A percentile compares a stretch with the other conserved stretches of the same genome.
Conservation (phyloP, 2,113 vertebrate genomes). For the Heterochromis multidens region DNA sequence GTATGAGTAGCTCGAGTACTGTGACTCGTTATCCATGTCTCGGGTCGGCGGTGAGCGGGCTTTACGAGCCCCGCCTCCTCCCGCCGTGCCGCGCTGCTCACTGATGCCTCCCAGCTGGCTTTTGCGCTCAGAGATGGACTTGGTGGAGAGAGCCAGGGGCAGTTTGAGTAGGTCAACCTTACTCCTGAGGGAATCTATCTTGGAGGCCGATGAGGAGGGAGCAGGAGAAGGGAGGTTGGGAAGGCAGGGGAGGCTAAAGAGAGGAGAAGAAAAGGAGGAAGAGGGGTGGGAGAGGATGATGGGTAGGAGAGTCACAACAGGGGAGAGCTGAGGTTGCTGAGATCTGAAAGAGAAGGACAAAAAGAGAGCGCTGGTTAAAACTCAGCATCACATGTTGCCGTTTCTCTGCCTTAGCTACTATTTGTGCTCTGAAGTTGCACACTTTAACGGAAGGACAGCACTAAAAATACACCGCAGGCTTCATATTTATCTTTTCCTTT, state of each 20-base stretch:
- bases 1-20: conserved; percentile 92
- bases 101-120: conserved; percentile 74
- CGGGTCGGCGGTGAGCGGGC: conserved; percentile 74
- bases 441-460: not conserved
- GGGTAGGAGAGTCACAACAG: conserved; percentile 28
- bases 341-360: conserved; percentile 9
- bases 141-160: conserved; percentile 85
- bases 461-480: not conserved
- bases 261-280: not conserved
- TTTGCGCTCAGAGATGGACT: conserved; percentile 78
- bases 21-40: conserved; percentile 93
- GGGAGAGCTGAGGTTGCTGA: conserved; percentile 17
- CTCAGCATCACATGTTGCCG: not conserved
- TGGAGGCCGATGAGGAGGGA: conserved; percentile 77
- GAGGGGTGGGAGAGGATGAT: conserved; percentile 3
- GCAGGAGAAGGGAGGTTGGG: conserved; percentile 48
- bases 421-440: not conserved
- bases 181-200: conserved; percentile 98
- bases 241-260: not conserved
- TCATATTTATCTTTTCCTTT: not conserved
- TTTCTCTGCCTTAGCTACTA: not conserved
- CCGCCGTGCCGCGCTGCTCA: conserved; percentile 75
- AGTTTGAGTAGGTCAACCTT: conserved; percentile 93
- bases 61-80: conserved; percentile 75
- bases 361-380: not conserved